Base-by-base conservation (phyloP, 1,140 invertebrate species). In the Drosophila serrata region DNA sequence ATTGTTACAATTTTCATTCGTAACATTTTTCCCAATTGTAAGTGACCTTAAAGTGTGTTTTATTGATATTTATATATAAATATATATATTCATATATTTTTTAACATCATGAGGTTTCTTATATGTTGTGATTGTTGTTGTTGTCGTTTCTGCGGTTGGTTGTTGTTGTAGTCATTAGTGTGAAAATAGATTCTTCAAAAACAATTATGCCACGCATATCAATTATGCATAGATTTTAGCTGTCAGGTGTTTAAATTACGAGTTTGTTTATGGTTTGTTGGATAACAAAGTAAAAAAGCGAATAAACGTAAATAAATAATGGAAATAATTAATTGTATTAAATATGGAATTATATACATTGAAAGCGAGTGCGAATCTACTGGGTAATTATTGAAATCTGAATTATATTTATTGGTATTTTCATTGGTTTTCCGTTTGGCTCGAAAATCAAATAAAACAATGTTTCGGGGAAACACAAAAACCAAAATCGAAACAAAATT, bases 41-140 rank as follows among this genome's bases (percentile, higher is more conserved):
- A 86, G 87, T 91, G 90, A 92, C 88, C 91, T 92, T 92, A 92
- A 92, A 92, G 91, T 92, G 91, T 92, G 91, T 92, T 92, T 81
- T 82, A 65, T 63, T 63, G 37, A 40, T 63, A 63, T 42, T 42
- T 29, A 40, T 61, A 19, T 70, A 48, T 67, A 57, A 55, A 40
- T 63, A n/a, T n/a, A n/a, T n/a, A 51, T 46, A 58, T 58, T 46
- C 19, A 64, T 64, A 64, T 76, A 48, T 79, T 59, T 35, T 35
- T 65, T n/a, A n/a, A n/a, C 46, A 43, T 69, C 22, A 68, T 67
- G 68, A 48, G 61, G 74, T 70, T 68, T 81, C 67, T 43, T 43
- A 60, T 57, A 61, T 81, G 73, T 82, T 58, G 60, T 79, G 55
- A 37, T 60, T 64, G 51, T 55, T 42, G 42, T 48, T 46, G 65